Conservation (phyloP, 2,797 vertebrate species). For the Microcaecilia unicolor region DNA sequence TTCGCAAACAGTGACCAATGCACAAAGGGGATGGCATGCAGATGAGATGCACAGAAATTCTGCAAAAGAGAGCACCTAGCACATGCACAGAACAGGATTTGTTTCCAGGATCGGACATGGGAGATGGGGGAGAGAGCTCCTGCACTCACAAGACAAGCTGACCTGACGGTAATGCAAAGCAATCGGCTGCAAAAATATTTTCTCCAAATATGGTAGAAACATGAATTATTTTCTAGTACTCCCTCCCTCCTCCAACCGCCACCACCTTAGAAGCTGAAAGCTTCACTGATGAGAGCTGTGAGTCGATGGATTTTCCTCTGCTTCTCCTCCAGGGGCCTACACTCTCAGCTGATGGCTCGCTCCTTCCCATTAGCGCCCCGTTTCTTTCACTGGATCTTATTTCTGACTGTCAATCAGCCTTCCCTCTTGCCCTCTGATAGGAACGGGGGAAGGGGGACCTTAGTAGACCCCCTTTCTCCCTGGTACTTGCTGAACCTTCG, state of each 20-base stretch:
- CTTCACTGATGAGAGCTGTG: constrained; percentile 60
- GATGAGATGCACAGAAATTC: no score
- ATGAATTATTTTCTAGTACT: constrained; percentile 59
- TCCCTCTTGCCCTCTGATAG: constrained; percentile 3
- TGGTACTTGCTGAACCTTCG: no score
- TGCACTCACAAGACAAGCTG: no score
- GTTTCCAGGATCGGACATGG: no score
- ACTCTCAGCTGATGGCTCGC: constrained; percentile 73
- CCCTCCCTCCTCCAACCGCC: no score
- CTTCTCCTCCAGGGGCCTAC: constrained; percentile 84
- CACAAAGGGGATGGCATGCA: no score
- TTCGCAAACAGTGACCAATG: no score
- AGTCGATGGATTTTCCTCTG: constrained; percentile 65
- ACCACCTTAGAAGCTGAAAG: constrained; percentile 58
- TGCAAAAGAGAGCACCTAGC: no score
- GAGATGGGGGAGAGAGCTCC: no score
- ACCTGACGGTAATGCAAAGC: constrained; percentile 60
- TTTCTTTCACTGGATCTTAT: constrained; percentile 71
- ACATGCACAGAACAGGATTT: no score
- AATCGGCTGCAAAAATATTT: constrained; percentile 53
- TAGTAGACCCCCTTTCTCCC: no score
- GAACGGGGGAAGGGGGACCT: no score
- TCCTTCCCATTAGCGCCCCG: constrained; percentile 70
- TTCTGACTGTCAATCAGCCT: constrained; percentile 70
- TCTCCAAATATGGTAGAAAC: constrained; percentile 58